Evolutionary conservation across 2,113 vertebrate genomes (phyloP), one percentile per base, ranked within the genome.

Genomic region (Pelecanoides urinatrix): DNA sequence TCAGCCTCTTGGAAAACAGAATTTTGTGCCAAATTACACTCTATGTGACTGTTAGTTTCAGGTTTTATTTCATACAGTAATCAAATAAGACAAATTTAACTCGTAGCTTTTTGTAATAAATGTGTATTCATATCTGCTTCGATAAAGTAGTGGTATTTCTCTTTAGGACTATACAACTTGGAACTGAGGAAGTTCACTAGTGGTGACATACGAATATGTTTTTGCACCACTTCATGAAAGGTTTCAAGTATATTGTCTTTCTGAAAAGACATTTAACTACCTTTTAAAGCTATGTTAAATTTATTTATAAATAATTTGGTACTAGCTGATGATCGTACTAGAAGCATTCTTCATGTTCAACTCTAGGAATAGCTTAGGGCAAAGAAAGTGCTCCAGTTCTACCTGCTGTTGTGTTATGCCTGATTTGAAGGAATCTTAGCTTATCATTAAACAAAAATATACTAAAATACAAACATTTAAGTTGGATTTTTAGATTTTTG

Each of bases 261-360:
- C 59, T 78, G 45, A 83, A 84, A 86, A 84, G 52, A 77, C 61
- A 80, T 63, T 7, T 47, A 55, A 58, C 34, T 68, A 86, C 13
- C 49, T 72, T 80, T 90, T 94, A 96, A 97, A 96, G 83, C 92
- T 96, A 53, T 25, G 18, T 67, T 75, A 84, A 47, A 63, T 92
- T 66, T 56, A 61, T 62, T 27, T 25, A 63, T 85, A 55, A 92
- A 52, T 61, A 47, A 73, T 95, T 91, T 93, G 86, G 87, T 94
- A 94, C 70, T 47, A 96, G 84, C 91, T 88, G 74, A 52, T 86
- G 49, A 88, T 93, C 27, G 65, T 11, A 76, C 32, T 67, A 79
- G 21, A 66, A 94, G 47, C 12, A 72, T 32, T 93, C 85, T 47
- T 90, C 14, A 55, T 10, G 6, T 76, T 94, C 45, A 88, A 34